These are phyloP conservation scores for Piscicola geometra DNA, from an alignment of 2,888 invertebrate genomes.

Conservation along the genomic window DNA sequence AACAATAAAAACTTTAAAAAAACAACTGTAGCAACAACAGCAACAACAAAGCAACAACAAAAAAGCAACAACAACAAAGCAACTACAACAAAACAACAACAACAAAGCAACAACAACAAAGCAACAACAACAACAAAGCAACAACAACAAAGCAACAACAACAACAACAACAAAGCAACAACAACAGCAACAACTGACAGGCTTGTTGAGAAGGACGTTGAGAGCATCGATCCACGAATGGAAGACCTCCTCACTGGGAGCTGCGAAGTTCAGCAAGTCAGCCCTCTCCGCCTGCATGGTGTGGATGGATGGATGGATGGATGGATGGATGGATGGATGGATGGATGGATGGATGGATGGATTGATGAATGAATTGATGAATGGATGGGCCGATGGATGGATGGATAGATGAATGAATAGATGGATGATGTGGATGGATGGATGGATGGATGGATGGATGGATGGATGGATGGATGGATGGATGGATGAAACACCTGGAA, in stretches of 20 bases:
- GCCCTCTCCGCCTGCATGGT: conserved; percentile 58
- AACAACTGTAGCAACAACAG: too few species aligned
- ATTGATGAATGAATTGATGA: not conserved
- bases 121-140: too few species aligned
- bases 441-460: not conserved
- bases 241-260: conserved; percentile 70
- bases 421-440: not conserved
- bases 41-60: too few species aligned
- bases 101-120: too few species aligned
- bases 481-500: too few species aligned
- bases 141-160: too few species aligned
- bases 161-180: too few species aligned
- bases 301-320: conserved; percentile 45
- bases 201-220: conserved; percentile 71
- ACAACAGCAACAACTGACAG: too few species aligned
- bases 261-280: conserved; percentile 78
- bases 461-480: not conserved
- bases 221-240: conserved; percentile 85
- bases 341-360: not conserved
- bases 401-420: not conserved
- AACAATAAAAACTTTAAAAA: too few species aligned
- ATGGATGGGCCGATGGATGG: not conserved
- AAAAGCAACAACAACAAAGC: too few species aligned
- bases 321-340: conserved; percentile 41
- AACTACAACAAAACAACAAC: too few species aligned